Evolutionary conservation across 2,113 vertebrate genomes (phyloP).

Genomic region (Pantherophis guttatus): DNA sequence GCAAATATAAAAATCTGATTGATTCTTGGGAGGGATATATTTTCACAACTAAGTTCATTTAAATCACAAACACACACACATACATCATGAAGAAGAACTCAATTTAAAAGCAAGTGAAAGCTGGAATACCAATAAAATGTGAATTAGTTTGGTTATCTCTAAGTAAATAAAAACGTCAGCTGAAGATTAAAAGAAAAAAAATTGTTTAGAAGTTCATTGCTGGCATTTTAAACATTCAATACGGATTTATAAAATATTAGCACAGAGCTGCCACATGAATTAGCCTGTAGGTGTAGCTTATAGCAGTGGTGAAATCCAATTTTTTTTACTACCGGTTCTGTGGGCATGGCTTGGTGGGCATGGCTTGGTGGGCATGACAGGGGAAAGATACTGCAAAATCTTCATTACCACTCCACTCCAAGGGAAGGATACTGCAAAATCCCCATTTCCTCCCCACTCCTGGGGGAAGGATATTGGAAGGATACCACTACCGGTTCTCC

Average conservation of each 20-base stretch:
- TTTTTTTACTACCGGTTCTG: too few species aligned
- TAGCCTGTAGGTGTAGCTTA: slow-evolving; percentile 4
- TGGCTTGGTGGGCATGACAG: too few species aligned
- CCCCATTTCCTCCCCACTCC: too few species aligned
- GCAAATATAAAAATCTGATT: slow-evolving; percentile 36
- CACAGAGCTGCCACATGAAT: not conserved
- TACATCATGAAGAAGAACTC: not conserved
- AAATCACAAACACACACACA: not conserved
- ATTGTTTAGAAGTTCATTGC: not conserved
- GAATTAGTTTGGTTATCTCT: slow-evolving; percentile 19
- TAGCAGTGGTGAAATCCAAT: too few species aligned
- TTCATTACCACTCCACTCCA: too few species aligned
- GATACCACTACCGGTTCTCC: too few species aligned
- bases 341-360: too few species aligned
- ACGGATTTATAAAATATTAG: slow-evolving; percentile 41
- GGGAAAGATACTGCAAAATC: too few species aligned
- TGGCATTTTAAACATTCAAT: slow-evolving; percentile 25
- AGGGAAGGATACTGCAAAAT: too few species aligned
- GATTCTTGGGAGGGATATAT: slow-evolving; percentile 19
- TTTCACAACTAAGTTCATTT: slow-evolving; percentile 7
- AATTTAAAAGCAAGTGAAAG: slow-evolving; percentile 6
- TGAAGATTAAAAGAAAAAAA: slow-evolving; percentile 26
- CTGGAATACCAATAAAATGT: not conserved
- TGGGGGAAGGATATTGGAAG: too few species aligned
- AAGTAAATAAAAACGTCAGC: slow-evolving; percentile 18